Base-by-base conservation (phyloP, 2,113 vertebrate species). In the Mus pahari region DNA sequence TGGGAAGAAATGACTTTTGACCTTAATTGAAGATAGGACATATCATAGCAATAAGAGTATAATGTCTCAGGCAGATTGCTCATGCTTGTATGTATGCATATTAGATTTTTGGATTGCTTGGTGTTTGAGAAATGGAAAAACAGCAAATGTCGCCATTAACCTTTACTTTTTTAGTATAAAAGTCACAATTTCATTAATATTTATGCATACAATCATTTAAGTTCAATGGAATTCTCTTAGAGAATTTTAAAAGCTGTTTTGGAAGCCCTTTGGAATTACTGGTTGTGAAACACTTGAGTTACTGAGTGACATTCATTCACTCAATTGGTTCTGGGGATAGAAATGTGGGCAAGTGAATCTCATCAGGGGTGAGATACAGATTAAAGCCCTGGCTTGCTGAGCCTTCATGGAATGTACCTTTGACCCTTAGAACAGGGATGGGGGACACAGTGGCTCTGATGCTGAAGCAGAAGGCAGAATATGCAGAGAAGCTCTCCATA, bases 181-280 rank as follows among this genome's bases (percentile, higher is more conserved):
- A 98, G 94, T 96, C 95, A 96, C n/a, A 90, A 90, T 97, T 98
- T 97, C 92, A 97, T 98, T 98, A 98, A 98, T 98, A 98, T 98
- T 98, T 98, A 97, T 97, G 92, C 84, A 45, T 94, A 91, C 92
- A 98, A 97, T 97, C 94, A 96, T 95, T 98, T 96, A 98, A 94
- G 50, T 96, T 93, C 75, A 96, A 42, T 95, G 70, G n/a, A 95
- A 55, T 96, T 94, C 58, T 90, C 33, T 55, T 83, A 75, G 88
- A 95, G 93, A 96, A 94, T 95, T 89, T 93, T 55, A 98, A 98
- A 94, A 79, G 95, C 68, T 71, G 4, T 93, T 55, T 94, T 96
- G 96, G 90, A 19, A 19, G 87, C 89, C 11, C 28, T 75, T 97
- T 93, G 93, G 92, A 96, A 91, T 45, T 55, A 94, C 39, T 1